Evolutionary conservation across 2,797 vertebrate species (phyloP), one percentile per base, ranked within the genome.

Genomic region (Carduelis carduelis): DNA sequence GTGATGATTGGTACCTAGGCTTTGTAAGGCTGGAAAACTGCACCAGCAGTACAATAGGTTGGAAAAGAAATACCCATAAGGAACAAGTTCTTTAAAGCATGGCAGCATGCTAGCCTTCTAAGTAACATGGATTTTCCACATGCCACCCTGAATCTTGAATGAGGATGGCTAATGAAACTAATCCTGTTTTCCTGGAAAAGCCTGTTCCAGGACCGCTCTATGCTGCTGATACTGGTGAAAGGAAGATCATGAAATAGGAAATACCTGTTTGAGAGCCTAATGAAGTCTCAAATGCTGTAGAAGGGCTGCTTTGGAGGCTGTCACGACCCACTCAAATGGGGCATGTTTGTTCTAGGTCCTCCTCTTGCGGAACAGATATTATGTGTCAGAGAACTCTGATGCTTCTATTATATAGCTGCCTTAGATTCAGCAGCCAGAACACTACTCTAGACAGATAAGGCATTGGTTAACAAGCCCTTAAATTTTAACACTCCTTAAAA

Each of bases 291-390:
- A 0, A 1, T 78, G 57, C 70, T 43, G 10, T 63, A 87, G 50
- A 47, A 87, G 22, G 11, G n/a, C 41, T 74, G 26, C 37, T 77
- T 44, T 47, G 43, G 37, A 74, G 37, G 60, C 18, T 81, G 47
- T 32, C 26, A 32, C 0, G 0, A 24, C 35, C 4, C 34, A 19
- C 19, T 30, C 26, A 5, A 68, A 47, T 16, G 12, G 47, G 34
- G 8, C 4, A 26, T 55, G 26, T 6, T 75, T 1, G 0, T n/a
- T 61, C 41, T 10, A 49, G 27, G 24, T 75, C 17, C 16, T 55
- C 14, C 6, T 69, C 27, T 43, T 28, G 23, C 19, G 69, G 49
- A 61, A 11, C 32, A 49, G 35, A 55, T 16, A 56, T 32, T 53
- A 47, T 4, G 2, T 12, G 11, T 44, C 37, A 44, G 32, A 61